Conservation (phyloP, 2,113 vertebrate species). For the Circaetus gallicus region DNA sequence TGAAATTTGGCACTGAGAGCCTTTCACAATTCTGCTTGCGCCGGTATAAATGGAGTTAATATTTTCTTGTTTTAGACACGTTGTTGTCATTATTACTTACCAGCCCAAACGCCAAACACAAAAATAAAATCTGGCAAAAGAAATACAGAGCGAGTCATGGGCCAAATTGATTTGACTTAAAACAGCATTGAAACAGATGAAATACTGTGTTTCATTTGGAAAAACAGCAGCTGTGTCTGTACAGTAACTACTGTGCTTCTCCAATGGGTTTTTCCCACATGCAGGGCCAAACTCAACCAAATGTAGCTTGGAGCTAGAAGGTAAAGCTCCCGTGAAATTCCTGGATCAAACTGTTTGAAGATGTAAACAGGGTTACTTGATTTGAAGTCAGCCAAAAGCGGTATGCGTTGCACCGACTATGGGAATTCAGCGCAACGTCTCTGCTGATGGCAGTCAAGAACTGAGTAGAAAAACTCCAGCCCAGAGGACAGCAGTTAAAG, state of each 20-base stretch:
- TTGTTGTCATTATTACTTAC: slow-evolving; percentile 47
- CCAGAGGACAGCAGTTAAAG: background rate
- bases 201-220: slow-evolving; percentile 57
- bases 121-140: slow-evolving; percentile 47
- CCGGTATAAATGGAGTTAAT: slow-evolving; percentile 7
- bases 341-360: background rate
- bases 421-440: background rate
- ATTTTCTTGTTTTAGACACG: background rate
- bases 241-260: background rate
- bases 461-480: background rate
- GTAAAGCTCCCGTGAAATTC: background rate
- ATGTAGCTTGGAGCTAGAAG: background rate
- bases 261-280: slow-evolving; percentile 2
- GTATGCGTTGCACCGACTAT: rapidly evolving
- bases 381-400: background rate
- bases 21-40: background rate
- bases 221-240: slow-evolving; percentile 14
- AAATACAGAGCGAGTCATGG: background rate
- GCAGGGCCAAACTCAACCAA: background rate
- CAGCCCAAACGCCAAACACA: background rate
- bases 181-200: slow-evolving; percentile 36
- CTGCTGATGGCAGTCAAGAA: background rate
- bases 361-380: background rate
- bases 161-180: slow-evolving; percentile 58
- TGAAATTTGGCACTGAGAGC: background rate